Base-by-base conservation (phyloP, 1,140 invertebrate genomes). In the Cephus cinctus region DNA sequence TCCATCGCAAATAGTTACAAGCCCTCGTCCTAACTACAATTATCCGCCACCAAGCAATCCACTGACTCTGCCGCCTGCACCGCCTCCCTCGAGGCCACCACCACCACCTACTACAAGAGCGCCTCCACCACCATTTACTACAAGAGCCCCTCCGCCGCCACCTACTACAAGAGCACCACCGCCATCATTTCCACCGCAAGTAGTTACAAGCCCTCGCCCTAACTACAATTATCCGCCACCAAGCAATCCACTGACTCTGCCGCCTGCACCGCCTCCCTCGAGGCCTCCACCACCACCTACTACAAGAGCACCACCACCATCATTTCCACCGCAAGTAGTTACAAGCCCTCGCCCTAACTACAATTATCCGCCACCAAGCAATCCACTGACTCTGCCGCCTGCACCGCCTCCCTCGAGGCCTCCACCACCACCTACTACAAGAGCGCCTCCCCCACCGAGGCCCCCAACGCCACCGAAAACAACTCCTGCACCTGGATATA, bases 201-300 rank as follows among this genome's bases (percentile, higher is more conserved):
- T 30, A 12, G 12, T 18, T 4, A 8, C 5, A 4, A 36, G 15
- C 14, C 34, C n/a, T n/a, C n/a, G 4, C 22, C 32, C 30, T 8
- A 50, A 44, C 9, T 59, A 59, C 18, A 6, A 8, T 20, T 57
- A 57, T 20, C 30, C 47, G 5, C 34, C 39, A 18, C 56, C 56
- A 9, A 15, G 22, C 3, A 40, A 30, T 0, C 49, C 46, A 22
- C 14, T 34, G 6, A n/a, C 34, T 3, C 23, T 14, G 5, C 36
- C 50, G 16, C 2, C 32, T 2, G 25, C 54, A 15, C 16, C 47
- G 5, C 21, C 23, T 19, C 39, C 39, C 20, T n/a, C 20, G 12
- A 19, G 15, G 9, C 39, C 15, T 9, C 15, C 39, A 23, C 39
- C 25, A 27, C 25, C 6, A 8, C 25, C 25, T n/a, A 27, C n/a